phyloP scores from a whole-genome alignment of 2,797 vertebrate species.

The Pogoniulus pusillus region DNA sequence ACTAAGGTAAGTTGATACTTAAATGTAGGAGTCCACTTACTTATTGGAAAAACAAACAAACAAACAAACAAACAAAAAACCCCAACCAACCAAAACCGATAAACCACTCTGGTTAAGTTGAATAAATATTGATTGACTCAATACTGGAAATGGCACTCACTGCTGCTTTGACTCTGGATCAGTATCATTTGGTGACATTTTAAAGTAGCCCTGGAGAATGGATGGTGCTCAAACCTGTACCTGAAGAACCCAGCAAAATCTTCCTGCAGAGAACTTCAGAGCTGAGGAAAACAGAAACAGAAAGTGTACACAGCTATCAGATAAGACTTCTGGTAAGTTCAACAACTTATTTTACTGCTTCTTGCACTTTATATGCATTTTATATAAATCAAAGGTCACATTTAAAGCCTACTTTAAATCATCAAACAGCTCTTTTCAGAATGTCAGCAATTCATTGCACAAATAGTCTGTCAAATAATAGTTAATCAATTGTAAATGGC shows the following conservation, averaged over 20 bases:
- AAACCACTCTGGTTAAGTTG: background rate
- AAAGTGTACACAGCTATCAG: background rate
- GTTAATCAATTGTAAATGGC: constrained; percentile 18
- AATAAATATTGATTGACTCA: background rate
- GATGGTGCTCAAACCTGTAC: background rate
- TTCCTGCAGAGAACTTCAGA: background rate
- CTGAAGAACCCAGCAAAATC: background rate
- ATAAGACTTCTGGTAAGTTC: background rate
- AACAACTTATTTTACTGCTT: background rate
- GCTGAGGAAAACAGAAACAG: background rate
- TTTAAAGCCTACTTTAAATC: constrained; percentile 1
- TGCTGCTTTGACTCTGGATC: background rate
- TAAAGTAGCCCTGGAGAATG: background rate
- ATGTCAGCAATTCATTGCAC: constrained; percentile 5
- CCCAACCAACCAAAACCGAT: background rate
- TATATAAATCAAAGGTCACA: background rate
- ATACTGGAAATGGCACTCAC: background rate
- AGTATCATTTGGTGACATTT: background rate
- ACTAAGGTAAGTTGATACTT: background rate
- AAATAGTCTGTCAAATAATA: background rate
- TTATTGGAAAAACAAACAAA: background rate
- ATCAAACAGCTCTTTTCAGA: constrained; percentile 12
- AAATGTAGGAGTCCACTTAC: background rate
- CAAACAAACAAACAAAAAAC: background rate
- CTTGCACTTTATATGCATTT: background rate